phyloP scores from a whole-genome alignment of 2,113 vertebrate species.

The Callipepla californica region DNA sequence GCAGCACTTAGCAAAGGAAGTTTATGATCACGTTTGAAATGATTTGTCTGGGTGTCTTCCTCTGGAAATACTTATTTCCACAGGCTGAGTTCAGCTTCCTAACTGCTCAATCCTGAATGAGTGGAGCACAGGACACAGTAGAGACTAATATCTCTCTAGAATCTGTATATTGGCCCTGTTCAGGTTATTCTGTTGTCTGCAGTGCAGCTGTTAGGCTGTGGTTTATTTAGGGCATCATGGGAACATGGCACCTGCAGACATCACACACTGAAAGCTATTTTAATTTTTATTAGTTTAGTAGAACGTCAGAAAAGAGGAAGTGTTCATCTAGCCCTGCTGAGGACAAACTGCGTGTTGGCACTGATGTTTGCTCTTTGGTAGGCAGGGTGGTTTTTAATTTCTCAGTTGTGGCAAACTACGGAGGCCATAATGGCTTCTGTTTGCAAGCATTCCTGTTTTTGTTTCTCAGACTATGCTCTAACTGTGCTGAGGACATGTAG shows the following conservation, averaged over 20 bases:
- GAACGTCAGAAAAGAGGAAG: slow-evolving; percentile 42
- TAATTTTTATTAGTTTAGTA: slow-evolving; percentile 36
- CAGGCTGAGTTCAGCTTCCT: neutral
- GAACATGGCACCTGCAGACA: neutral
- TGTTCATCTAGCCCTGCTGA: neutral
- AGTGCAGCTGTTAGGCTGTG: neutral
- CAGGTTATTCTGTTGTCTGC: neutral
- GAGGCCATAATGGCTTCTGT: neutral
- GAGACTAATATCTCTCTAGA: neutral
- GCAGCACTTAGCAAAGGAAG: neutral
- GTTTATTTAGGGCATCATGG: slow-evolving; percentile 14
- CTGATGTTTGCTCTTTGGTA: neutral
- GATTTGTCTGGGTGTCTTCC: neutral
- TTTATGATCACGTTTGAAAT: neutral
- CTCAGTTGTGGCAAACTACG: neutral
- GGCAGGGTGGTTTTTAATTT: neutral
- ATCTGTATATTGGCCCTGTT: neutral
- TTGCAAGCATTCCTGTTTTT: neutral
- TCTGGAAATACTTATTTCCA: neutral
- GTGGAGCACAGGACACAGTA: neutral
- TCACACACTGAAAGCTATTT: slow-evolving; percentile 15
- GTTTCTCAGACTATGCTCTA: neutral
- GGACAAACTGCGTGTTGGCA: neutral
- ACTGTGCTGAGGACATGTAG: neutral
- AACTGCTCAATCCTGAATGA: neutral